phyloP scores from a whole-genome alignment of 2,797 vertebrate genomes.

The Luscinia megarhynchos region DNA sequence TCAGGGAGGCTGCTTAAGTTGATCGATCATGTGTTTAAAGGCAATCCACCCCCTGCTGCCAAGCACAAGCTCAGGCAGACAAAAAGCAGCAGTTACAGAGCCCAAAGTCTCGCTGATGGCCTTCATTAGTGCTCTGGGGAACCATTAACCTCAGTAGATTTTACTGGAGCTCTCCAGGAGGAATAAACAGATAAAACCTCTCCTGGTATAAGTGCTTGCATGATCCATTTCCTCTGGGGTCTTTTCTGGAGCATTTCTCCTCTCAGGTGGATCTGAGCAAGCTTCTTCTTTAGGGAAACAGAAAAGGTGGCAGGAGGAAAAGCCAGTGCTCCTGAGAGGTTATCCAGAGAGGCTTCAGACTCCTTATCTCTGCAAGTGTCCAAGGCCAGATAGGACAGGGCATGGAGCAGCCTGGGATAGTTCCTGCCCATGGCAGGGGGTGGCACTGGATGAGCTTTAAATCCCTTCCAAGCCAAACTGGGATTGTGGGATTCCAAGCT shows the following conservation, averaged over 20 bases:
- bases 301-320: neutral
- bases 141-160: neutral
- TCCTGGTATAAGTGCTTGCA: neutral
- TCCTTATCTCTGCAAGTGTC: neutral
- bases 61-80: neutral
- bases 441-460: neutral
- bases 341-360: neutral
- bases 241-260: neutral
- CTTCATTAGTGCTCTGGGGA: neutral
- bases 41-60: neutral
- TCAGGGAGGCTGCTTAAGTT: slow-evolving; percentile 2
- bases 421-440: neutral
- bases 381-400: neutral
- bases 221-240: neutral
- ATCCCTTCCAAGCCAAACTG: neutral
- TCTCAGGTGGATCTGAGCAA: neutral
- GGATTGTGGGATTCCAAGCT: neutral
- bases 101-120: neutral
- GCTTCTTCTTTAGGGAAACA: neutral
- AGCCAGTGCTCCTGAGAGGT: neutral
- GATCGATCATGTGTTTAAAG: slow-evolving; percentile 8
- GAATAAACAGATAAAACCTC: neutral
- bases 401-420: neutral
- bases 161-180: neutral
- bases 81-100: neutral